phyloP scores from a whole-genome alignment of 2,888 invertebrate species.

The Aelia acuminata region DNA sequence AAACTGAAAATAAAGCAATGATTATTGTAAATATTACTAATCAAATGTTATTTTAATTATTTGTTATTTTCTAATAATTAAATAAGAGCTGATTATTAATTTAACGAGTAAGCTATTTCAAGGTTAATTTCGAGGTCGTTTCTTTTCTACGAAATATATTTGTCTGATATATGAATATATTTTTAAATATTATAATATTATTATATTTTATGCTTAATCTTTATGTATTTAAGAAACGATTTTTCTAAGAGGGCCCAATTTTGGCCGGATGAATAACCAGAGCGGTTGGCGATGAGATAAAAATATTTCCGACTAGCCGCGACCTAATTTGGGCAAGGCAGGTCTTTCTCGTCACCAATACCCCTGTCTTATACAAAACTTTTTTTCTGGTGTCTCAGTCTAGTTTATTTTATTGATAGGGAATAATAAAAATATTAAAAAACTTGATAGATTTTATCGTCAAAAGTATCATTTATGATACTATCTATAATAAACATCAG shows the following conservation, averaged over 20 bases:
- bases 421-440: neutral
- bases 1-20: too few relatives aligned
- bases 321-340: constrained; percentile 34
- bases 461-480: too few relatives aligned
- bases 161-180: neutral
- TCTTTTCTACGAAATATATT: neutral
- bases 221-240: neutral
- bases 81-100: neutral
- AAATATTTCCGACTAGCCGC: constrained; percentile 28
- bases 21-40: too few relatives aligned
- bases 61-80: neutral
- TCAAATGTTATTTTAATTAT: neutral
- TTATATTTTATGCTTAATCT: neutral
- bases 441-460: too few relatives aligned
- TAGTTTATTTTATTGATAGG: neutral
- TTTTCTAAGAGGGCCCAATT: neutral
- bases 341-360: neutral
- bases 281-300: neutral
- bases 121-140: neutral
- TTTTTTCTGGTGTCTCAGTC: neutral
- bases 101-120: neutral
- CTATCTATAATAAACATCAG: neutral
- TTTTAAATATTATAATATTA: neutral
- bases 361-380: neutral
- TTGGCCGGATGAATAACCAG: neutral